Evolutionary conservation across 2,113 vertebrate genomes (phyloP).

Genomic region (Sminthopsis crassicaudata): DNA sequence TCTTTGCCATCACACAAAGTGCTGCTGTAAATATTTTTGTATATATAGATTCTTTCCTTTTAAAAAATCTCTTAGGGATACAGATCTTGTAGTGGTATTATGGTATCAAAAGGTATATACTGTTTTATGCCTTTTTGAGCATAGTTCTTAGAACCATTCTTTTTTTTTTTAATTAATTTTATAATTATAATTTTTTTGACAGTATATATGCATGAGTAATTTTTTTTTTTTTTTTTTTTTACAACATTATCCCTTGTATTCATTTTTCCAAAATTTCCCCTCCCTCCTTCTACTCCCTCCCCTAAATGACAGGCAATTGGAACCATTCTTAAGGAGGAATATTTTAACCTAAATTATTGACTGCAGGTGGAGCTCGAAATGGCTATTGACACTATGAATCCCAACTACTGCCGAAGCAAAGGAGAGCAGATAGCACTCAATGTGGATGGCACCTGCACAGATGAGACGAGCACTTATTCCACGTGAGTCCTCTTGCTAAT

Average conservation of each 20-base stretch:
- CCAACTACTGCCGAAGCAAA: constrained; percentile 98
- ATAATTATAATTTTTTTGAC: too few relatives aligned
- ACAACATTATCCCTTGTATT: too few relatives aligned
- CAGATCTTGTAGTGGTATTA: neutral
- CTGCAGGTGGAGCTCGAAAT: constrained; percentile 93
- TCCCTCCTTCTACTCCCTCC: too few relatives aligned
- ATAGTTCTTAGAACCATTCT: neutral
- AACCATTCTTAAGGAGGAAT: constrained; percentile 20
- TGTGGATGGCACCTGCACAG: constrained; percentile 91
- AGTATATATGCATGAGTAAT: too few relatives aligned
- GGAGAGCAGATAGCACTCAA: constrained; percentile 98
- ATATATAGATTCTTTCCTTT: neutral
- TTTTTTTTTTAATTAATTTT: too few relatives aligned
- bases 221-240: too few relatives aligned
- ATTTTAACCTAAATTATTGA: constrained; percentile 33
- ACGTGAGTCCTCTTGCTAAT: constrained; percentile 85
- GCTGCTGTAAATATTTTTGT: neutral
- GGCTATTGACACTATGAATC: constrained; percentile 93
- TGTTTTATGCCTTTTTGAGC: neutral
- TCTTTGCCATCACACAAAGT: neutral
- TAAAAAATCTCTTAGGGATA: neutral
- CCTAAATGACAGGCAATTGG: too few relatives aligned
- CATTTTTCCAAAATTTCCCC: too few relatives aligned
- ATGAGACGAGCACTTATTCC: constrained; percentile 94
- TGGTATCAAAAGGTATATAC: neutral